A percentile compares a stretch with the other conserved stretches of the same genome.
Conservation (phyloP, 2,888 invertebrate species). For the Morpho deidamia region DNA sequence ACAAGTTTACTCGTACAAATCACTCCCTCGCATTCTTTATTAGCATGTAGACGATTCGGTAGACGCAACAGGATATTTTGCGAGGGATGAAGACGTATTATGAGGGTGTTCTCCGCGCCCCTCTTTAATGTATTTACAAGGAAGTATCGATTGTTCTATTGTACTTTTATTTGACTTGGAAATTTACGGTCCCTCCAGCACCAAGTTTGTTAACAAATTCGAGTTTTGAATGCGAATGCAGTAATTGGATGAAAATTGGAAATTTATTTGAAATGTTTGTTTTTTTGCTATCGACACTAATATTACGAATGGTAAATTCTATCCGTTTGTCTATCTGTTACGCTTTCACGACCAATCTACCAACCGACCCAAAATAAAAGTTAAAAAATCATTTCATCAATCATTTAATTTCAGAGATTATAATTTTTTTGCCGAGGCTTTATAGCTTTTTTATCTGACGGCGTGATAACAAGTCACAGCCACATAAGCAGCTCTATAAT, state of each 20-base stretch:
- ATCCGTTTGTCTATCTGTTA: neutral
- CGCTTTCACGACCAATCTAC: too few species aligned
- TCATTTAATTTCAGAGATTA: too few species aligned
- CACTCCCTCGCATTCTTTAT: slow-evolving; percentile 65
- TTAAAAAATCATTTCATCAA: too few species aligned
- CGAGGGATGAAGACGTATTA: slow-evolving; percentile 60
- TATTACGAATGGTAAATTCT: neutral
- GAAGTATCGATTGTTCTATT: slow-evolving; percentile 75
- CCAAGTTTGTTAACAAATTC: slow-evolving; percentile 43
- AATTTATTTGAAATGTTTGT: slow-evolving; percentile 11
- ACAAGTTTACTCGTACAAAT: slow-evolving; percentile 51
- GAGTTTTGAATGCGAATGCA: slow-evolving; percentile 21
- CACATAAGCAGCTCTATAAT: too few species aligned
- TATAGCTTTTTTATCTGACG: too few species aligned
- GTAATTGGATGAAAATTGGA: slow-evolving; percentile 16
- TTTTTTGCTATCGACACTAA: neutral
- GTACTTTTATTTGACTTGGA: slow-evolving; percentile 75
- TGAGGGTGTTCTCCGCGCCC: slow-evolving; percentile 46
- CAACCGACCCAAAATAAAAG: too few species aligned
- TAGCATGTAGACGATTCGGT: slow-evolving; percentile 61
- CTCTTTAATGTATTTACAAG: slow-evolving; percentile 76
- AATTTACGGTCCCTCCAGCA: slow-evolving; percentile 55
- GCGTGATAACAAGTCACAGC: too few species aligned
- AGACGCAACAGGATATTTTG: slow-evolving; percentile 72
- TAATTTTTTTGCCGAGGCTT: too few species aligned